These are phyloP conservation scores for Spodoptera frugiperda DNA, from an alignment of 1,140 invertebrate genomes.

Conservation along the genomic window DNA sequence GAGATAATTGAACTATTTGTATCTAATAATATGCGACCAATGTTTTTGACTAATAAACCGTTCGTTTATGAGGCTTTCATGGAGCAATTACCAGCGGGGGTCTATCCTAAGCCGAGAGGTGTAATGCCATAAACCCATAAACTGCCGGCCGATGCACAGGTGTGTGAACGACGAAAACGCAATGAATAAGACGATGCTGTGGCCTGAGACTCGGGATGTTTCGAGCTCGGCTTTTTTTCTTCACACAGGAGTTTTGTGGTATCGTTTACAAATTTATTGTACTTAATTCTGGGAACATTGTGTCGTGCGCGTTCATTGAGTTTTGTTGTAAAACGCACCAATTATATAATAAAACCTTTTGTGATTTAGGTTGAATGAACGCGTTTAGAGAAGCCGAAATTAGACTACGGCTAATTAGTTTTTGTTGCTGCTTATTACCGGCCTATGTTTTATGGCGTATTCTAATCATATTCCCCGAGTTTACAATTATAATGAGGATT, in stretches of 20 bases:
- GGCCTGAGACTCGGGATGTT: conserved; percentile 6
- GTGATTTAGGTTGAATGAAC: conserved; percentile 46
- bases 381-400: conserved; percentile 42
- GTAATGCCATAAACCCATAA: conserved; percentile 82
- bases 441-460: conserved; percentile 24
- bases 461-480: conserved; percentile 7
- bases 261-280: conserved; percentile 84
- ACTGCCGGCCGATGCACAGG: conserved; percentile 69
- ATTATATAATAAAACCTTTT: conserved; percentile 72
- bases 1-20: conserved; percentile 54
- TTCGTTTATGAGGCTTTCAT: conserved; percentile 74
- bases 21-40: conserved; percentile 58
- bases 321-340: conserved; percentile 73
- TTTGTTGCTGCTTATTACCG: conserved; percentile 10
- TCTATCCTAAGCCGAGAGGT: conserved; percentile 70
- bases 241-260: conserved; percentile 82
- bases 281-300: conserved; percentile 74
- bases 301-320: conserved; percentile 70
- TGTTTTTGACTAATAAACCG: conserved; percentile 64
- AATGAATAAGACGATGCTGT: conserved; percentile 39
- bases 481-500: not conserved
- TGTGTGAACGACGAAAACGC: conserved; percentile 60
- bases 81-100: conserved; percentile 78
- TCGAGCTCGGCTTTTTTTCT: conserved; percentile 53
- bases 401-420: conserved; percentile 42